Base-by-base conservation (phyloP, 2,888 invertebrate species). In the Axea sp. region DNA sequence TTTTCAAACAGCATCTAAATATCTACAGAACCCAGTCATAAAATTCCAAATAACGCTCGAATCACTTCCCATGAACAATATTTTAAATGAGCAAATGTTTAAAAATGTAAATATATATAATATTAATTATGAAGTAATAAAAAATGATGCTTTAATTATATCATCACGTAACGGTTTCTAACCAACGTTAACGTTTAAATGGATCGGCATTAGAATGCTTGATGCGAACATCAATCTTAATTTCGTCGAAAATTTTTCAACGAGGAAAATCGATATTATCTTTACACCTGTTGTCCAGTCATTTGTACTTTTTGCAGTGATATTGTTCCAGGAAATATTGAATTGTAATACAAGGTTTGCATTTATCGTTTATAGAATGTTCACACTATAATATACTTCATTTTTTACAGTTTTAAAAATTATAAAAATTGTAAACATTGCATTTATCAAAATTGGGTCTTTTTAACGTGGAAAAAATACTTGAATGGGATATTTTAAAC, bases 141-240 rank as follows among this genome's bases (percentile, higher is more conserved):
- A 35, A 37, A 31, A 3, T 9, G 22, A 37, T 19, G 6, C 9
- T 8, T 8, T 17, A 35, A 24, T 7, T 2, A 35, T 15, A 26
- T 53, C 26, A 43, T 8, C 28, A 8, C 8, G 43, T 28, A 9
- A 41, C 41, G n/a, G 5, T 15, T 7, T 24, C 8, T 35, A 51
- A 51, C 26, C 35, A 51, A 35, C 28, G 28, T 9, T 41, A 22
- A 24, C 7, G 14, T 22, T 30, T 11, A 53, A 30, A 28, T 41
- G 14, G 22, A 15, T 9, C 8, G 17, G 28, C 1, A 30, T 55
- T 41, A 55, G 55, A 55, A 22, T 55, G 30, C 41, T 30, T 55
- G 31, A 55, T 41, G 6, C 19, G 17, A 26, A 39, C 1, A 19
- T 55, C 12, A 31, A 14, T 55, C 11, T 37, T 15, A 6, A 55